Evolutionary conservation across 2,113 vertebrate genomes (phyloP), one percentile per base, ranked within the genome.

Genomic region (Anolis carolinensis): DNA sequence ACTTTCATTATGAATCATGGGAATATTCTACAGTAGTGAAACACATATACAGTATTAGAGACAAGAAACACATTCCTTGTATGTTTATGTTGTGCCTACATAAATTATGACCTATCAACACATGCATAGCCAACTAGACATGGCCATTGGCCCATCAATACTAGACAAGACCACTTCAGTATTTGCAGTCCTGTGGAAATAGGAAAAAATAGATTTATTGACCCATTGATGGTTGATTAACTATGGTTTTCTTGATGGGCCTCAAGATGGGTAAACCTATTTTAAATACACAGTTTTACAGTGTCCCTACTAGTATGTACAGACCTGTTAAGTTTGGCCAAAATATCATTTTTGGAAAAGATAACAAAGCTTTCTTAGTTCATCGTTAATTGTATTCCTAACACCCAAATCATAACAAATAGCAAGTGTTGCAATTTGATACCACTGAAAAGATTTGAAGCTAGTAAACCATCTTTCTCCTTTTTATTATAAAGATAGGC

Each of bases 331-430:
- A 48, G 32, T 25, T 77, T 77, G 30, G 16, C 4, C 52, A 23
- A 84, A 68, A 39, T 18, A 77, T n/a, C 70, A 9, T 9, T 78
- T 85, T 74, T 85, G 74, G 27, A 85, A 84, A 36, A 11, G 16
- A 7, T 23, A 78, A 7, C 32, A 78, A 70, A 55, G 1, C 21
- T 68, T 68, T 68, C 23, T 32, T 36, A 84, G 21, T 34, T 74
- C 13, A 25, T 36, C 4, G 55, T 30, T 32, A 52, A 30, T 23
- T 39, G 20, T 52, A 44, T 74, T 63, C 25, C 4, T 83, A 4
- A 63, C 44, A 9, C 25, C 13, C 48, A 85, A 79, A n/a, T 7
- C 3, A 55, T 23, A 70, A 78, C 7, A 85, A 21, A 70, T 5
- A 55, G 36, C 6, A 77, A 78, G 52, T 27, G 39, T 59, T 52